Base-by-base conservation (phyloP, 2,888 invertebrate genomes). In the Nysson spinosus region DNA sequence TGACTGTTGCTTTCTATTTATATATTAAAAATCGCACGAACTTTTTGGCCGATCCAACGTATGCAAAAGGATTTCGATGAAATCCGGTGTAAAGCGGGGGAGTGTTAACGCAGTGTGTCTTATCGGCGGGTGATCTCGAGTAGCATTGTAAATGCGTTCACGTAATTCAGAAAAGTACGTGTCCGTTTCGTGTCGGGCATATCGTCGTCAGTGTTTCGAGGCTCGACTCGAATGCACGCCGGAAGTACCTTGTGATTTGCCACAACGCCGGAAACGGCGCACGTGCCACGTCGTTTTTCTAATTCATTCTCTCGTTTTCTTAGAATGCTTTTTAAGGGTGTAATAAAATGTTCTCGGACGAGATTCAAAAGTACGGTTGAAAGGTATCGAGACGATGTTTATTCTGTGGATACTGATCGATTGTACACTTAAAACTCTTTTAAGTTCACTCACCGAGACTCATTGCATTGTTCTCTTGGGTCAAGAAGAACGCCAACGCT, bases 171-270 rank as follows among this genome's bases (percentile, higher is more conserved):
- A 69, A 74, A 72, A 73, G 50, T 73, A 62, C 74, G 69, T 69
- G 73, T 60, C 47, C 74, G 74, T 74, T 71, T 63, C 71, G 74
- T 62, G 70, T 57, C 69, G 69, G 69, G 71, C 69, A 66, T 71
- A 71, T 56, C 52, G 34, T 22, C 47, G 24, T 26, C 49, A 47
- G 28, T 14, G 42, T 44, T 46, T 28, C 20, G 42, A 32, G 52
- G 46, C 19, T 6, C 19, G 37, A n/a, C 39, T 32, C 61, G 66
- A 67, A 63, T 54, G 60, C 57, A 50, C 52, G 42, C 69, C 77
- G 78, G 78, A 78, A 78, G 67, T 73, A 52, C 66, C 35, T 46
- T 69, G 78, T 73, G 78, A 78, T 78, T 78, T 72, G 78, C 71
- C 50, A 46, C 73, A 69, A 67, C 77, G 75, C 78, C 78, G 78